Evolutionary conservation across 2,888 invertebrate species (phyloP).

Genomic region (Lordiphosa andalusiaca): DNA sequence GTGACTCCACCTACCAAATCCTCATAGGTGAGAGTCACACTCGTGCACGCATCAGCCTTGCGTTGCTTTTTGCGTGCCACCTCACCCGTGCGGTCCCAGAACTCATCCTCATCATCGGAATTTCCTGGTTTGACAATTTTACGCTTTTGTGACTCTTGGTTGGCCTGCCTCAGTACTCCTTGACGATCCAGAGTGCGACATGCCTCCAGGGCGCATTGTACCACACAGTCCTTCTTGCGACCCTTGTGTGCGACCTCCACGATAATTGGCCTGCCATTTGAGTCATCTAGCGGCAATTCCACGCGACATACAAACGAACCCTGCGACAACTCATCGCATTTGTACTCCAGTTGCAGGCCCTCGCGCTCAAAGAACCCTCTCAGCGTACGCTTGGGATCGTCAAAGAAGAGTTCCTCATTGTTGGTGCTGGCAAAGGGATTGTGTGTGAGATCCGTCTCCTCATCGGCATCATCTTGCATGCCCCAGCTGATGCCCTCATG

Average conservation of each 20-base stretch:
- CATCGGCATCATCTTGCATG: slow-evolving; percentile 94
- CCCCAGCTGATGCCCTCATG: slow-evolving; percentile 94
- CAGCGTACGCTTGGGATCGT: slow-evolving; percentile 97
- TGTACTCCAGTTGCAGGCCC: slow-evolving; percentile 90
- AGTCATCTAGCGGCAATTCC: slow-evolving; percentile 90
- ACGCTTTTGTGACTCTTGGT: slow-evolving; percentile 91
- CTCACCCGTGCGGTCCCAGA: slow-evolving; percentile 95
- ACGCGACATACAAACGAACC: slow-evolving; percentile 94
- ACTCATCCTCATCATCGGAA: slow-evolving; percentile 96
- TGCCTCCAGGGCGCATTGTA: slow-evolving; percentile 96
- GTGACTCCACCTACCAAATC: slow-evolving; percentile 82
- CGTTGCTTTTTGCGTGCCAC: slow-evolving; percentile 92
- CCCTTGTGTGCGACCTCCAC: slow-evolving; percentile 94
- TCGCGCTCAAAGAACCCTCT: slow-evolving; percentile 97
- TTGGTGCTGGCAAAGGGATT: slow-evolving; percentile 91
- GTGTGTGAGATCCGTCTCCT: slow-evolving; percentile 89
- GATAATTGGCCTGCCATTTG: slow-evolving; percentile 86
- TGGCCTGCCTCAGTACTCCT: slow-evolving; percentile 91
- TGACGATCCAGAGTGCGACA: slow-evolving; percentile 94
- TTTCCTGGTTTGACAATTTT: slow-evolving; percentile 92
- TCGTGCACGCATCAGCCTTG: slow-evolving; percentile 79
- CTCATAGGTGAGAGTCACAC: slow-evolving; percentile 83
- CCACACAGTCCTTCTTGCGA: slow-evolving; percentile 96
- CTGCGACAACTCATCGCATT: slow-evolving; percentile 91
- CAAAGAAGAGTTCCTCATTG: slow-evolving; percentile 94